phyloP scores from a whole-genome alignment of 2,888 invertebrate genomes.

The Anoplius nigerrimus region DNA sequence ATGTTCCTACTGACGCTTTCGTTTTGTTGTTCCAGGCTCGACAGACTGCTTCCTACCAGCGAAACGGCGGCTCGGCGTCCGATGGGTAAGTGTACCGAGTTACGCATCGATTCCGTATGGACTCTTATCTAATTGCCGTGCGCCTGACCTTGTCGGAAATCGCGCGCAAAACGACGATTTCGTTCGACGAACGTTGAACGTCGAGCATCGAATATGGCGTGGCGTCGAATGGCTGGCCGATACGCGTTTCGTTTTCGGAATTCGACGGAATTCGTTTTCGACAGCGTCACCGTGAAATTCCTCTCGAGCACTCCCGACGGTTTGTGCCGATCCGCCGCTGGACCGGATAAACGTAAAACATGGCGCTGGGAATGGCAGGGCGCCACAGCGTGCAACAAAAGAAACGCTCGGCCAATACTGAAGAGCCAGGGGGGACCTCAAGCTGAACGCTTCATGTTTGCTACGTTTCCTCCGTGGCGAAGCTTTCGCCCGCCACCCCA shows the following conservation, averaged over 20 bases:
- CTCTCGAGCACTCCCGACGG: constrained; percentile 33
- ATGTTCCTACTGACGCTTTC: neutral
- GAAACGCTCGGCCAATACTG: constrained; percentile 61
- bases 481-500: neutral
- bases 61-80: constrained; percentile 60
- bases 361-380: constrained; percentile 33
- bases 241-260: neutral
- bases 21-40: constrained; percentile 55
- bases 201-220: no score
- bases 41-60: neutral
- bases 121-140: neutral
- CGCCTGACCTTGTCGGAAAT: neutral
- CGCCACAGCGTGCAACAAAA: constrained; percentile 46
- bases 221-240: no score
- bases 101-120: constrained; percentile 3
- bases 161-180: neutral
- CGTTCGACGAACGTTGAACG: no score
- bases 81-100: constrained; percentile 64
- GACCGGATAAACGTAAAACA: constrained; percentile 61
- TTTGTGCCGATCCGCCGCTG: constrained; percentile 50
- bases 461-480: constrained; percentile 23
- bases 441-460: constrained; percentile 2
- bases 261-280: constrained; percentile 14
- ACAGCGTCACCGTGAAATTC: constrained; percentile 19
- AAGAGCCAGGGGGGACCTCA: constrained; percentile 14